phyloP scores from a whole-genome alignment of 2,797 vertebrate species.

The Leuciscus waleckii region DNA sequence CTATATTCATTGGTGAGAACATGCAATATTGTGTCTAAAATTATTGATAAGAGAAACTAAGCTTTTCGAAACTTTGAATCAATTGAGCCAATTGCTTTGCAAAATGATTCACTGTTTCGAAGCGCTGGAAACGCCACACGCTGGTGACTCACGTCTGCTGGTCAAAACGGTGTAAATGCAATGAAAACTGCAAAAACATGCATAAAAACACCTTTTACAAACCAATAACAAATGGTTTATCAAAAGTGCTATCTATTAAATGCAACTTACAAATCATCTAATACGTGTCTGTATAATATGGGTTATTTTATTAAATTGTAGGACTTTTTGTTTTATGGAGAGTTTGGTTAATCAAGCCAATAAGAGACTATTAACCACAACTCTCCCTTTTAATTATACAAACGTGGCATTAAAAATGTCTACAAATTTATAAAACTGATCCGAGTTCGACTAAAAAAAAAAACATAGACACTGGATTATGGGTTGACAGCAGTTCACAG shows the following conservation, averaged over 20 bases:
- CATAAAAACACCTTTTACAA: too few relatives aligned
- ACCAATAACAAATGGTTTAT: neutral
- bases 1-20: neutral
- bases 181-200: too few relatives aligned
- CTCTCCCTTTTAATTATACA: neutral
- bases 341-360: neutral
- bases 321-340: neutral
- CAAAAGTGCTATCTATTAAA: neutral
- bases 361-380: neutral
- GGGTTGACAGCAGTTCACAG: too few relatives aligned
- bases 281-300: neutral
- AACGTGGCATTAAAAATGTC: neutral
- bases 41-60: neutral
- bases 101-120: too few relatives aligned
- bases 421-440: neutral
- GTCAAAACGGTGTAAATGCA: too few relatives aligned
- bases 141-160: too few relatives aligned
- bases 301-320: neutral
- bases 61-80: neutral
- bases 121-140: too few relatives aligned
- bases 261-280: neutral
- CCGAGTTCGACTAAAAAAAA: neutral
- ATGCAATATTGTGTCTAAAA: neutral
- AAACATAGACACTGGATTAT: neutral
- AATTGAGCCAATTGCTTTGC: neutral